Evolutionary conservation across 2,888 invertebrate species (phyloP).

Genomic region (Ashinkailepas kermadecensis): DNA sequence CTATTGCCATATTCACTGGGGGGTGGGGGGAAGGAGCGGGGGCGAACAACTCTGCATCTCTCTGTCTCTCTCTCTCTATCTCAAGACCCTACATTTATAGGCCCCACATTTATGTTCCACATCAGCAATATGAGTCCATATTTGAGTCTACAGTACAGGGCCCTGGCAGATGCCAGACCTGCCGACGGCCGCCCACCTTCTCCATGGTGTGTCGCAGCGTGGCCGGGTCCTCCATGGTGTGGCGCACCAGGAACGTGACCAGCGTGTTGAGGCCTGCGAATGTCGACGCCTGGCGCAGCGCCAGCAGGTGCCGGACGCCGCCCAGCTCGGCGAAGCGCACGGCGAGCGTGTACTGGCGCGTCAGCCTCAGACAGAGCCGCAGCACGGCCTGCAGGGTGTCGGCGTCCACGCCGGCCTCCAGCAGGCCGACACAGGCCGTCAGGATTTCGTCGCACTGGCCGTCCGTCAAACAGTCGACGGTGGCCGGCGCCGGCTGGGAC

Average conservation of each 20-base stretch:
- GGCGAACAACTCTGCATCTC: no score
- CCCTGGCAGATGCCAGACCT: no score
- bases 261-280: constrained; percentile 67
- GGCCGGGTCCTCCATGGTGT: constrained; percentile 65
- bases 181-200: constrained; percentile 47
- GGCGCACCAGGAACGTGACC: constrained; percentile 66
- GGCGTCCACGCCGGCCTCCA: constrained; percentile 61
- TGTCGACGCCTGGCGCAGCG: constrained; percentile 59
- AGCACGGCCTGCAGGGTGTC: constrained; percentile 70
- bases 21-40: no score
- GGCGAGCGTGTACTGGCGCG: constrained; percentile 63
- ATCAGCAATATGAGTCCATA: no score
- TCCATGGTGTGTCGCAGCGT: constrained; percentile 68
- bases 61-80: no score
- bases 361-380: constrained; percentile 64
- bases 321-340: constrained; percentile 62
- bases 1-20: no score
- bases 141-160: no score
- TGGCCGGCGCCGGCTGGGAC: neutral
- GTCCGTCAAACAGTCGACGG: constrained; percentile 14
- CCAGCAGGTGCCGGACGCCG: constrained; percentile 63
- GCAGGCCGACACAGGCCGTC: constrained; percentile 57
- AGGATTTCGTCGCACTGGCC: constrained; percentile 27
- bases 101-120: no score
- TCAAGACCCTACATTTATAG: no score